Evolutionary conservation across 2,888 invertebrate genomes (phyloP).

Genomic region (Athalia cordata): DNA sequence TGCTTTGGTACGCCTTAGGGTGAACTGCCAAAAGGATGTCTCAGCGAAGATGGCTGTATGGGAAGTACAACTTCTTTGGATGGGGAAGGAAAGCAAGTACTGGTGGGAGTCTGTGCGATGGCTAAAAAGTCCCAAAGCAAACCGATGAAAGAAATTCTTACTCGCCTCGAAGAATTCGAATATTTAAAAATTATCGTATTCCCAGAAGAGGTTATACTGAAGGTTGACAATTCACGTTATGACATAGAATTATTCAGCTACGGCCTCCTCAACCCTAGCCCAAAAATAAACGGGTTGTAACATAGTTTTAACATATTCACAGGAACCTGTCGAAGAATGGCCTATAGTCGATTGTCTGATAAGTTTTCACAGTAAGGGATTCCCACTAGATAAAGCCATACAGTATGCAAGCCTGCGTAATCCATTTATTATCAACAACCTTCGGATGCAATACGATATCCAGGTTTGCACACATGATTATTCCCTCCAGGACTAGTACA

Average conservation of each 20-base stretch:
- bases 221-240: conserved; percentile 77
- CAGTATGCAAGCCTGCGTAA: conserved; percentile 94
- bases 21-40: conserved; percentile 83
- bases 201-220: conserved; percentile 95
- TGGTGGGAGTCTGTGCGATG: conserved; percentile 99
- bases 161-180: conserved; percentile 95
- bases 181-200: conserved; percentile 96
- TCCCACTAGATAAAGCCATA: conserved; percentile 98
- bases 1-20: conserved; percentile 75
- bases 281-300: background rate
- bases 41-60: conserved; percentile 77
- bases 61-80: conserved; percentile 73
- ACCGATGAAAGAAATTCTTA: conserved; percentile 99
- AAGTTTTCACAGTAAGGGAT: conserved; percentile 98
- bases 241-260: background rate
- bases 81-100: conserved; percentile 88
- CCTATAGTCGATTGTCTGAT: conserved; percentile 98
- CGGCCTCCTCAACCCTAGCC: background rate
- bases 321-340: conserved; percentile 98
- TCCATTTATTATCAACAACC: conserved; percentile 98
- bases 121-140: conserved; percentile 99
- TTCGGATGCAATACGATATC: conserved; percentile 98
- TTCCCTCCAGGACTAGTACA: too few species aligned
- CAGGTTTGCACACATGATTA: conserved; percentile 77
- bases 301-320: conserved; percentile 48